Evolutionary conservation across 2,113 vertebrate genomes (phyloP).

Genomic region (Haliaeetus leucogaster): DNA sequence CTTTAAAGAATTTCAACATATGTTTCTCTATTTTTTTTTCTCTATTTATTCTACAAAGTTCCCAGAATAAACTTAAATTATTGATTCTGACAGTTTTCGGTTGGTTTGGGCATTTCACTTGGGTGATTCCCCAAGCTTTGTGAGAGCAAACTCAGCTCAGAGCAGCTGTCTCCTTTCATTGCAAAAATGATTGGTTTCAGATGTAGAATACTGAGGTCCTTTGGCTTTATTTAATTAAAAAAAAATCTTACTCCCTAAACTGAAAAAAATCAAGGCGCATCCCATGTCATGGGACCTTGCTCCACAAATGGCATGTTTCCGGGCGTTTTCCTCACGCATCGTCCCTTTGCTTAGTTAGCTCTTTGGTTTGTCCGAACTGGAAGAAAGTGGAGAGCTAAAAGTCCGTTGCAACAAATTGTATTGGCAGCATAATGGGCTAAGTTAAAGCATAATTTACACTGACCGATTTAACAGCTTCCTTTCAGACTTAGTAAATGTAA

Average conservation of each 20-base stretch:
- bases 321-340: not conserved
- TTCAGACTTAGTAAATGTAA: not conserved
- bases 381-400: not conserved
- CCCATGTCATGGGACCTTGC: not conserved
- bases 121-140: slow-evolving; percentile 17
- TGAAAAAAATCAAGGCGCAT: not conserved
- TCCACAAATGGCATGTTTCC: not conserved
- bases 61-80: slow-evolving; percentile 36
- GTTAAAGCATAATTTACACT: not conserved
- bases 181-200: not conserved
- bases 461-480: not conserved
- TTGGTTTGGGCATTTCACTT: slow-evolving; percentile 29
- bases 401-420: not conserved
- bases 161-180: slow-evolving; percentile 19
- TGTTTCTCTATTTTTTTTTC: slow-evolving; percentile 17
- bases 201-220: not conserved
- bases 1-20: slow-evolving; percentile 52
- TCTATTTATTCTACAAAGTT: slow-evolving; percentile 4
- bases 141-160: not conserved
- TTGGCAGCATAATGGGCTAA: not conserved
- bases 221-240: not conserved
- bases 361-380: not conserved
- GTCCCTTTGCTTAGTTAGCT: not conserved
- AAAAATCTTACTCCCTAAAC: not conserved
- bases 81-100: slow-evolving; percentile 40